Evolutionary conservation across 2,113 vertebrate species (phyloP), one percentile per base, ranked within the genome.

Genomic region (Peromyscus californicus): DNA sequence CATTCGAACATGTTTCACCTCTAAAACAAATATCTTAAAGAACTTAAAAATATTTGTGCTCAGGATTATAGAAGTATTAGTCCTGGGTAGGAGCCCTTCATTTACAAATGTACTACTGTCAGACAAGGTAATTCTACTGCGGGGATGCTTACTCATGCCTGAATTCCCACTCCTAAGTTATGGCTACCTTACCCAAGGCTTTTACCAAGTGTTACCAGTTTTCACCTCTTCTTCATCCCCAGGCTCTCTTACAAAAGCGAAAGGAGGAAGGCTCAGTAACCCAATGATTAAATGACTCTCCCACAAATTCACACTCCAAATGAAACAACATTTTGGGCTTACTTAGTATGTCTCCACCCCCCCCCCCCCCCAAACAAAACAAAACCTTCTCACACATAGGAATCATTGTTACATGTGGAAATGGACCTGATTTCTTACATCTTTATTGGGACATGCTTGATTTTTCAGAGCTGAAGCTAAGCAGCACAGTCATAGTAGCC

Each of bases 11-110:
- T 61, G n/a, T 96, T 92, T 95, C 4, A 54, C 10, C 36, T 84
- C 36, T 84, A 90, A 83, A 89, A 59, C 87, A 96, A 94, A 95
- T 95, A 95, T 75, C 22, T 85, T 88, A 48, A 93, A 97, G 59
- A 16, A 82, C 88, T 95, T 76, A 72, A 97, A 96, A 96, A 95
- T 95, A 92, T 97, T 96, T 97, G 79, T 17, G 54, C 63, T 94
- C 33, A 70, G n/a, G 86, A 84, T 13, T 83, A 3, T 31, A 75
- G 26, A 93, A 97, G 92, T 95, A 93, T 93, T 97, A 96, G 94
- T 93, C 22, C 36, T 72, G 79, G 91, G 94, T 89, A 97, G 94
- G 90, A 94, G 57, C 36, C 79, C 51, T 89, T 97, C 72, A 74
- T 83, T 94, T 89, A 69, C 21, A 85, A 95, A 75, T 63, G 84